Conservation (phyloP, 1,140 invertebrate genomes). For the Anastrepha obliqua region DNA sequence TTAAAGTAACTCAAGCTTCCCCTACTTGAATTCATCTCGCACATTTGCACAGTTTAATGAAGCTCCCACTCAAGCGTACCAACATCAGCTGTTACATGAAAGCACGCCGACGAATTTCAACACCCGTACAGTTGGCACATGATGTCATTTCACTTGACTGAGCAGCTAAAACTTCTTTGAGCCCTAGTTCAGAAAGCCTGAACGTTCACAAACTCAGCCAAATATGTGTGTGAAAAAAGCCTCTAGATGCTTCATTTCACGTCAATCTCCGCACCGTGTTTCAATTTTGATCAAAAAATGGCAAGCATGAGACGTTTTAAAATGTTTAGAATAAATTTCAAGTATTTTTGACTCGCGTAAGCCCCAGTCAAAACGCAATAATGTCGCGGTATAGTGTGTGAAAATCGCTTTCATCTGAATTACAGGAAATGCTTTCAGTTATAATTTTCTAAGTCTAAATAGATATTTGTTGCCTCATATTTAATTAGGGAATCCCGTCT, state of each 20-base stretch:
- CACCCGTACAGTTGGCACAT: slow-evolving; percentile 61
- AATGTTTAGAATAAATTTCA: too few species aligned
- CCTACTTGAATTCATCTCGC: not conserved
- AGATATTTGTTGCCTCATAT: too few species aligned
- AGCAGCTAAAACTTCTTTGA: not conserved
- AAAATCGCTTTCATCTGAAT: too few species aligned
- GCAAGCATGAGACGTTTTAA: not conserved
- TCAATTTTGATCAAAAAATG: not conserved
- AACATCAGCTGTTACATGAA: slow-evolving; percentile 56
- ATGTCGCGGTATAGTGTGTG: too few species aligned
- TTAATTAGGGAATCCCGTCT: too few species aligned
- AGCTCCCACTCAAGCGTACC: not conserved
- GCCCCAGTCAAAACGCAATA: too few species aligned
- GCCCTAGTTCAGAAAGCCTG: not conserved
- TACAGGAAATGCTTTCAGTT: too few species aligned
- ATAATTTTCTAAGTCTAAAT: too few species aligned
- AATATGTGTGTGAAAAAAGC: not conserved
- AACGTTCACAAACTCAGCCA: not conserved
- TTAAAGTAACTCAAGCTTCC: not conserved
- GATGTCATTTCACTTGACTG: slow-evolving; percentile 72
- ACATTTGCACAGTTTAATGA: slow-evolving; percentile 27
- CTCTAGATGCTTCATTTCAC: not conserved
- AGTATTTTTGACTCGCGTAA: too few species aligned
- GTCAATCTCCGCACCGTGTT: not conserved
- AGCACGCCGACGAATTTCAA: slow-evolving; percentile 10